phyloP scores from a whole-genome alignment of 2,888 invertebrate species.

The Belgica antarctica region DNA sequence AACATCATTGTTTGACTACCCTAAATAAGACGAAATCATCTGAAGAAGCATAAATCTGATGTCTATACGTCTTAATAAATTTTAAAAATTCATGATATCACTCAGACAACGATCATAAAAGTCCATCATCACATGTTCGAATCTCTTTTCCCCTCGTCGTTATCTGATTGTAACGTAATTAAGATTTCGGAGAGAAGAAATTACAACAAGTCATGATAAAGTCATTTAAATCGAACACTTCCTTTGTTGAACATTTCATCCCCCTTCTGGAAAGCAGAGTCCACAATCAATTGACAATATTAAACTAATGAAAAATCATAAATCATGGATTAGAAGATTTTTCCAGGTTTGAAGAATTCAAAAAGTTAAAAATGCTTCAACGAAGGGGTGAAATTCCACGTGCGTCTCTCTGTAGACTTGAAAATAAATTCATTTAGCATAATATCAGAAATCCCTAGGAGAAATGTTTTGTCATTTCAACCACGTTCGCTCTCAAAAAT shows the following conservation, averaged over 20 bases:
- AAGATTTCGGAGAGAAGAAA: no score
- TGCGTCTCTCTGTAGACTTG: neutral
- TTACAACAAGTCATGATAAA: slow-evolving; percentile 5
- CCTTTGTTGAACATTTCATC: neutral
- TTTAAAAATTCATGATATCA: slow-evolving; percentile 34
- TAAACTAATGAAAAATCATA: slow-evolving; percentile 30
- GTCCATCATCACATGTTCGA: slow-evolving; percentile 40
- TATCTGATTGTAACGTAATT: slow-evolving; percentile 38
- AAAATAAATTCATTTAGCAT: neutral
- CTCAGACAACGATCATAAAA: neutral
- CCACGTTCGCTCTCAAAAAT: slow-evolving; percentile 22
- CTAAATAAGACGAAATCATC: no score
- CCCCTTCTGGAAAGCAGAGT: no score
- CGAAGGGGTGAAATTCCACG: neutral
- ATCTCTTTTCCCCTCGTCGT: slow-evolving; percentile 19
- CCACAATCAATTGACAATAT: neutral
- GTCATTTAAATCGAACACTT: neutral
- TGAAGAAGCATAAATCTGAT: slow-evolving; percentile 22
- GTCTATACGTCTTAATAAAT: slow-evolving; percentile 35
- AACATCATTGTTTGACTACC: no score
- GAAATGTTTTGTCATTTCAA: slow-evolving; percentile 23
- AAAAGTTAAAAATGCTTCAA: neutral
- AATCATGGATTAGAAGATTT: slow-evolving; percentile 15
- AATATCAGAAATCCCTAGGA: no score
- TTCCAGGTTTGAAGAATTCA: neutral